phyloP scores from a whole-genome alignment of 1,140 invertebrate genomes.

The Drosophila lacertosa region DNA sequence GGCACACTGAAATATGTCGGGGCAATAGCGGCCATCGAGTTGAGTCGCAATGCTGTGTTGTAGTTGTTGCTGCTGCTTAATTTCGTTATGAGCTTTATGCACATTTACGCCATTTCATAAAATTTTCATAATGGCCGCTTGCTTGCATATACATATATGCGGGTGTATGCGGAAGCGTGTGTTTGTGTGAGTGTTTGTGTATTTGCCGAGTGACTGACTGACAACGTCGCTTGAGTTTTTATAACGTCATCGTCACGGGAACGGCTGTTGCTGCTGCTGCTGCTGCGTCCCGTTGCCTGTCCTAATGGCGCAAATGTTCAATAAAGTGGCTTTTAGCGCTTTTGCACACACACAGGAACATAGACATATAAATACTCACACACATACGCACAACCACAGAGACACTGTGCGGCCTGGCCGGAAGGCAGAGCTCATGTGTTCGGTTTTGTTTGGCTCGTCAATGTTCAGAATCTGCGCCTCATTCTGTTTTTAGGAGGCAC shows the following conservation, averaged over 20 bases:
- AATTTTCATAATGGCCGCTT: constrained; percentile 74
- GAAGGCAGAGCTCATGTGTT: constrained; percentile 44
- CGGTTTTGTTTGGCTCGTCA: constrained; percentile 26
- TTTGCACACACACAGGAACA: constrained; percentile 26
- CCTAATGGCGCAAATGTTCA: constrained; percentile 81
- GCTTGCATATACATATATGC: background rate
- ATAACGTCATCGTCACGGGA: constrained; percentile 58
- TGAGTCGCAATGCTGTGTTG: constrained; percentile 2
- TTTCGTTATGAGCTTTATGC: constrained; percentile 73
- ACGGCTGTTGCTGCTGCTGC: background rate
- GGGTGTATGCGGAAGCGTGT: constrained; percentile 10
- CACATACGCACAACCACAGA: background rate
- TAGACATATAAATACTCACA: constrained; percentile 1
- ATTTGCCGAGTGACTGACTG: constrained; percentile 50
- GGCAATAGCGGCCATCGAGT: constrained; percentile 49
- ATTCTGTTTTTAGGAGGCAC: constrained; percentile 51
- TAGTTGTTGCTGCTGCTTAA: constrained; percentile 57
- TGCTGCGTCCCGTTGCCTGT: constrained; percentile 40
- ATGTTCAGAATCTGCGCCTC: constrained; percentile 55
- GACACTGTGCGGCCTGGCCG: constrained; percentile 20
- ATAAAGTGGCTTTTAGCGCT: constrained; percentile 80
- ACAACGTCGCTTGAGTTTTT: constrained; percentile 74
- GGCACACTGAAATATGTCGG: constrained; percentile 28
- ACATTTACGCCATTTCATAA: constrained; percentile 79
- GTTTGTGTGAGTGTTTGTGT: constrained; percentile 19